Evolutionary conservation across 2,888 invertebrate genomes (phyloP).

Genomic region (Melinopterus prodromus): DNA sequence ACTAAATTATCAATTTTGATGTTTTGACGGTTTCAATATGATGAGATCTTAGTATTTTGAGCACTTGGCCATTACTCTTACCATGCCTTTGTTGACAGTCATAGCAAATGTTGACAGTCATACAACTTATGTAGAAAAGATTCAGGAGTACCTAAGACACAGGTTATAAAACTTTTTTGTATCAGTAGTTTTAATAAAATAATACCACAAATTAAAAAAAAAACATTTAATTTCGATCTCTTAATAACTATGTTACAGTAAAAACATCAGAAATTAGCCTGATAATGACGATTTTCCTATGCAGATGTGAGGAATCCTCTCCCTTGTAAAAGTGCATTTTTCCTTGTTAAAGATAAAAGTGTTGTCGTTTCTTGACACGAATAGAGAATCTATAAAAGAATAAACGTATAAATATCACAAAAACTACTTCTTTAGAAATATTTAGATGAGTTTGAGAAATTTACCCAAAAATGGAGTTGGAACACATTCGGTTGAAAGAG

Average conservation of each 20-base stretch:
- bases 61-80: too few relatives aligned
- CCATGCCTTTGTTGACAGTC: too few relatives aligned
- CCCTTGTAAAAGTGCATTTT: neutral
- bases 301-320: neutral
- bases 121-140: too few relatives aligned
- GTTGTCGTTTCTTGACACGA: neutral
- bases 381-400: neutral
- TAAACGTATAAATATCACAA: neutral
- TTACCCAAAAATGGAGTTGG: constrained; percentile 8
- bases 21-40: too few relatives aligned
- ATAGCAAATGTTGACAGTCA: too few relatives aligned
- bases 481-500: constrained; percentile 5
- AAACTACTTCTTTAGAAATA: neutral
- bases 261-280: neutral
- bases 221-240: neutral
- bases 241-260: neutral
- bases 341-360: neutral
- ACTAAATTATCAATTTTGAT: too few relatives aligned
- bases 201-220: too few relatives aligned
- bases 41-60: too few relatives aligned
- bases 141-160: too few relatives aligned
- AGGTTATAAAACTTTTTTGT: too few relatives aligned
- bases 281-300: neutral
- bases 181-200: too few relatives aligned
- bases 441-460: too few relatives aligned